Percentiles rank a stretch among this genome's conserved stretches.
Evolutionary conservation across 2,113 vertebrate genomes (phyloP).

Genomic region (Chaenocephalus aceratus): DNA sequence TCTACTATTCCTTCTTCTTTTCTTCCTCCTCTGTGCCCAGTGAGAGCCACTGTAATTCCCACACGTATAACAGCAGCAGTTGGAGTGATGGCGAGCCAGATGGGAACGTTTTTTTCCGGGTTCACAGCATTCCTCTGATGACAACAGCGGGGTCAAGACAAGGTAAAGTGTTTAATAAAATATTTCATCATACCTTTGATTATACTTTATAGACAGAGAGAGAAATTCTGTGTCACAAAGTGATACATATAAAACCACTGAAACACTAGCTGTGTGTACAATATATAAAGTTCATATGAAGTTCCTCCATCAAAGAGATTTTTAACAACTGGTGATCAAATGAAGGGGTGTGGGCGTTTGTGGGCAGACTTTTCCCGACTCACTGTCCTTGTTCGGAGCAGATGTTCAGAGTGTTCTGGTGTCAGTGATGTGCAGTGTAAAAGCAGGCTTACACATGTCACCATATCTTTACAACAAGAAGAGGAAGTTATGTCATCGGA

Average conservation of each 20-base stretch:
- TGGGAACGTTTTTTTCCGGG: slow-evolving; percentile 54
- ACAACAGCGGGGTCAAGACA: slow-evolving; percentile 47
- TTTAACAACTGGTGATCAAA: slow-evolving; percentile 36
- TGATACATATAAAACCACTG: neutral
- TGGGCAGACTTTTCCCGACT: slow-evolving; percentile 6
- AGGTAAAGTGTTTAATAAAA: slow-evolving; percentile 44
- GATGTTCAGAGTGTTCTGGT: slow-evolving; percentile 65
- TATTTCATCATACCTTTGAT: slow-evolving; percentile 21
- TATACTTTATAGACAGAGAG: slow-evolving; percentile 1
- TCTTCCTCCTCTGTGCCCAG: slow-evolving; percentile 55
- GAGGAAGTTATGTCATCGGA: slow-evolving; percentile 78
- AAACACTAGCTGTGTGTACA: neutral
- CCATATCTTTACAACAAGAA: slow-evolving; percentile 66
- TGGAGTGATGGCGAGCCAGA: slow-evolving; percentile 83
- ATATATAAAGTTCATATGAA: slow-evolving; percentile 29
- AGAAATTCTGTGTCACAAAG: slow-evolving; percentile 2
- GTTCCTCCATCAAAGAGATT: slow-evolving; percentile 29
- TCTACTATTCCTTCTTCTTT: slow-evolving; percentile 50
- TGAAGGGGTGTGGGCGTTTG: slow-evolving; percentile 26
- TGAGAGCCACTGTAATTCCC: slow-evolving; percentile 65
- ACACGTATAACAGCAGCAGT: slow-evolving; percentile 69
- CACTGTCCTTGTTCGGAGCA: slow-evolving; percentile 61
- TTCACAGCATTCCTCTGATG: slow-evolving; percentile 63
- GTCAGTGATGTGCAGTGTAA: slow-evolving; percentile 82
- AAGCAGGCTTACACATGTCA: slow-evolving; percentile 75